These are phyloP conservation scores for Poeciliopsis gracilis DNA, from an alignment of 2,797 vertebrate genomes.

Conservation along the genomic window DNA sequence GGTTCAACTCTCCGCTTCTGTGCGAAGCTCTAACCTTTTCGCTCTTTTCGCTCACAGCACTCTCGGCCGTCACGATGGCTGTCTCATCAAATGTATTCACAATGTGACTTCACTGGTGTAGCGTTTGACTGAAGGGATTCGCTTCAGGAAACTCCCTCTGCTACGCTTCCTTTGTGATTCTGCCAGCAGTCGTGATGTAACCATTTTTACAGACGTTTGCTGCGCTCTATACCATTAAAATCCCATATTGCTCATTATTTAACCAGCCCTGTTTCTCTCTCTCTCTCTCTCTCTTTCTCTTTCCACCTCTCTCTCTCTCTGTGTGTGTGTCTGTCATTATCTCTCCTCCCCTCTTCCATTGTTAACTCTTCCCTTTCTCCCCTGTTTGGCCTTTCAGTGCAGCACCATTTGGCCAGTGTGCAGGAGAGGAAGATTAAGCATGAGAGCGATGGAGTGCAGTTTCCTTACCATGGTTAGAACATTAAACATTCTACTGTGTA, in stretches of 20 bases:
- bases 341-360: conserved; percentile 59
- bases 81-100: conserved; percentile 27
- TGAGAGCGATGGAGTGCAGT: conserved; percentile 87
- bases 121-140: conserved; percentile 34
- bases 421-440: conserved; percentile 89
- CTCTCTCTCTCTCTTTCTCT: conserved; percentile 29
- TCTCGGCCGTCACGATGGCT: conserved; percentile 14
- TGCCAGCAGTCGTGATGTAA: conserved; percentile 58
- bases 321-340: conserved; percentile 39
- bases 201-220: conserved; percentile 59
- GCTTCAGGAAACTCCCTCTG: conserved; percentile 51
- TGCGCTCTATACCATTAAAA: conserved; percentile 62
- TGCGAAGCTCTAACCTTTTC: conserved; percentile 20
- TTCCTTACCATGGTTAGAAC: conserved; percentile 88
- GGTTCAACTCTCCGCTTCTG: conserved; percentile 5
- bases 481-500: conserved; percentile 80
- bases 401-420: conserved; percentile 86
- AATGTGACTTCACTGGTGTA: conserved; percentile 18
- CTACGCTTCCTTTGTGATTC: conserved; percentile 44
- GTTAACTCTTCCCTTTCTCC: conserved; percentile 83
- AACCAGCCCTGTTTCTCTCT: conserved; percentile 46
- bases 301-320: conserved; percentile 5
- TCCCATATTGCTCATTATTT: conserved; percentile 60
- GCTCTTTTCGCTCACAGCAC: conserved; percentile 17
- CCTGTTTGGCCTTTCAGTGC: conserved; percentile 86